Evolutionary conservation across 2,113 vertebrate genomes (phyloP).

Genomic region (Phaethornis superciliosus): DNA sequence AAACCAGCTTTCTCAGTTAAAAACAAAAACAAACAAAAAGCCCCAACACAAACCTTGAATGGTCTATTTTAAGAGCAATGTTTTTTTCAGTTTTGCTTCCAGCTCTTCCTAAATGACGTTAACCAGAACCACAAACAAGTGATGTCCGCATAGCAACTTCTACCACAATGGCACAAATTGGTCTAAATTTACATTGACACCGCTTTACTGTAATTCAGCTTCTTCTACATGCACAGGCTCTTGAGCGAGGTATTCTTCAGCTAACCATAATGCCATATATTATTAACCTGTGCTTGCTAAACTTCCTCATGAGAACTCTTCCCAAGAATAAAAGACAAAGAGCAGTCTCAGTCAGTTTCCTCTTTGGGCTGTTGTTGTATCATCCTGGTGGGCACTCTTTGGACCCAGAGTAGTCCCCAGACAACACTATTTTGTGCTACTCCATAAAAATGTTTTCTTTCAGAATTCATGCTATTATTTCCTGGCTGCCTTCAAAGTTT

Average conservation of each 20-base stretch:
- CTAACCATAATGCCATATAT: neutral
- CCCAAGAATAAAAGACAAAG: neutral
- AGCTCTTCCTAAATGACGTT: conserved; percentile 11
- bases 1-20: neutral
- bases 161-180: neutral
- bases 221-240: neutral
- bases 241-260: neutral
- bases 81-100: neutral
- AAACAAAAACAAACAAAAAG: neutral
- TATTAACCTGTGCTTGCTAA: neutral
- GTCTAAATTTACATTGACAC: neutral
- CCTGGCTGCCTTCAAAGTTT: neutral
- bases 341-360: neutral
- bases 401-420: neutral
- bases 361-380: neutral
- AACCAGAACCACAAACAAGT: neutral
- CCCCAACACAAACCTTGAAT: neutral
- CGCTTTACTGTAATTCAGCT: neutral
- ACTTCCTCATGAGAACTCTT: neutral
- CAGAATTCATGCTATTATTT: neutral
- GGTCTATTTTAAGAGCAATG: neutral
- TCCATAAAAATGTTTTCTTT: neutral
- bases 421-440: neutral
- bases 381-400: neutral
- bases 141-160: conserved; percentile 9